Evolutionary conservation across 2,888 invertebrate species (phyloP), one percentile per base, ranked within the genome.

Genomic region (Lepidochitona cinerea): DNA sequence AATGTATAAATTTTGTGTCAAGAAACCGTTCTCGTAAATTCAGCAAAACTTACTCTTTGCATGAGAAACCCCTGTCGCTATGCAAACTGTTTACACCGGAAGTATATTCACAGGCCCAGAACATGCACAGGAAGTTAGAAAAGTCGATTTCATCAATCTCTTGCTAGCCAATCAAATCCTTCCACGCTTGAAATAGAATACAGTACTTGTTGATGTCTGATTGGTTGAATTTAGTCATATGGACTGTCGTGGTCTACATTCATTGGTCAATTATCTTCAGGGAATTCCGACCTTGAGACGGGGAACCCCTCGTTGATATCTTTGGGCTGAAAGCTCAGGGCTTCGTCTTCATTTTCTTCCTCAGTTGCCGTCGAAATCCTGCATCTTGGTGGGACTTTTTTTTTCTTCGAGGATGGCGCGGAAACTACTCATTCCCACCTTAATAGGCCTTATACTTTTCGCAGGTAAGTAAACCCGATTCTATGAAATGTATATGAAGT

Each of bases 151-250:
- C 67, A 65, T 59, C 49, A 49, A 7, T 18, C n/a, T n/a, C 7
- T 49, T 7, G 49, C 18, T 49, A 14, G 4, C 87, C 84, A 87
- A 87, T 87, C 80, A 82, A 71, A 75, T 73, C 54, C 72, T 79
- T 85, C 86, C 87, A 86, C 79, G 86, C 85, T 80, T 68, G 68
- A 72, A 73, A 75, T 73, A 69, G 78, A 76, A 79, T n/a, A 73
- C 76, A 80, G 81, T 83, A 88, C 86, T 84, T 88, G 88, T 83
- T 76, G 67, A 66, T 69, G 53, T 75, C 54, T 81, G 79, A 87
- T 87, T 88, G 88, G 87, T 70, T 75, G 37, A 74, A 67, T 68
- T 68, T 35, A 14, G 26, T 59, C 59, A 59, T 32, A 59, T 59
- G 59, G 59, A 68, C 29, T 75, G 76, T 83, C 86, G 87, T 86